Base-by-base conservation (phyloP, 2,888 invertebrate species). In the Pseudolycoriella hygida region DNA sequence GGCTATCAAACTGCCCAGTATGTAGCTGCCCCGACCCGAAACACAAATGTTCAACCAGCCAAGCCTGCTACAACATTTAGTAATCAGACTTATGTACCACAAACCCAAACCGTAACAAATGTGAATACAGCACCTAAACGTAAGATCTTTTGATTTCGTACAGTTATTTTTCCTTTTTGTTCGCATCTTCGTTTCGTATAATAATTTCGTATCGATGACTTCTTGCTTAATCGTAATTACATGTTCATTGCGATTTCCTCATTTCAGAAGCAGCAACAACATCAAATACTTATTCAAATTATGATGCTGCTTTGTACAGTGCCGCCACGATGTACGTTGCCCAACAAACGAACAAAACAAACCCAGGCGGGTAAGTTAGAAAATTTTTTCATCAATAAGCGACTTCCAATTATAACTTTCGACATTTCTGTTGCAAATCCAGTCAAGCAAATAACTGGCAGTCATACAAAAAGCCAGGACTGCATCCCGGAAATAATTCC, bases 321-420 rank as follows among this genome's bases (percentile, higher is more conserved):
- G 93, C 92, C 53, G 92, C 92, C 52, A 87, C 88, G 50, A 85
- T 87, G 80, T 94, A 89, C 68, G 89, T 92, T 57, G 88, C 89
- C 56, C 88, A 87, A 60, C 81, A 82, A 63, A 60, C 62, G 57
- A 58, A 62, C 60, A 62, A 64, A 58, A 48, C 51, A 10, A 52
- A 68, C 49, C 66, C 67, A 50, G 66, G 67, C 66, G 67, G 55
- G 64, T 62, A 55, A 3, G 34, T 20, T 38, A 11, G n/a, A 18
- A 41, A 32, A 20, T 14, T 56, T 56, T 47, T 47, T 48, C 43
- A 50, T 4, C n/a, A n/a, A n/a, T n/a, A n/a, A n/a, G n/a, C n/a
- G n/a, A 25, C 25, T 25, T 6, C 8, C 25, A 25, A 6, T 8
- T 25, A 4, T 8, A 25, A 25, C n/a, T 25, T 4, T 25, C 25